Evolutionary conservation across 2,888 invertebrate species (phyloP).

Genomic region (Onchidella celtica): DNA sequence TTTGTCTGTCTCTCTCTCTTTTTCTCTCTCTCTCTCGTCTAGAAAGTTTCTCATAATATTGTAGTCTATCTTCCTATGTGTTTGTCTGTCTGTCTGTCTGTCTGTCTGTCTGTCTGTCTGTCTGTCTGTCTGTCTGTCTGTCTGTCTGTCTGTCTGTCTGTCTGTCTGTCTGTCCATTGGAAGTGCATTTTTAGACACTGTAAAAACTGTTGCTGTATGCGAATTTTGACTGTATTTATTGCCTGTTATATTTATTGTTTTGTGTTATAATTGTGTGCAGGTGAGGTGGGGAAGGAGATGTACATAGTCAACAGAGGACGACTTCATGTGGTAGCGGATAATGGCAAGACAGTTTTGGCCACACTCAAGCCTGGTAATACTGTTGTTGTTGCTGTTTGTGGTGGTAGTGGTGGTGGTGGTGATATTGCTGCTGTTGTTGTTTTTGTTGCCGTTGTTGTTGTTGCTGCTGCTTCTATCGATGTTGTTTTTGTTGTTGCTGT

Average conservation of each 20-base stretch:
- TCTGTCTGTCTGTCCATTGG: constrained; percentile 14
- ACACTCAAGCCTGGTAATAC: constrained; percentile 92
- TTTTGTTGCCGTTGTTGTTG: no score
- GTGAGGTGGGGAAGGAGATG: constrained; percentile 99
- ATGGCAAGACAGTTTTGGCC: constrained; percentile 96
- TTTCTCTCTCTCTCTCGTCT: background rate
- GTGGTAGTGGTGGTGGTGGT: no score
- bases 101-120: constrained; percentile 26
- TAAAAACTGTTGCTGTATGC: no score
- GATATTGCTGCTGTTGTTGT: no score
- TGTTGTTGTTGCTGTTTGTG: no score
- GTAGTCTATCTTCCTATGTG: no score
- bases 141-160: constrained; percentile 21
- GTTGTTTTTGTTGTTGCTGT: no score
- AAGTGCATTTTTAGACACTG: background rate
- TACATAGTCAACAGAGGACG: constrained; percentile 98
- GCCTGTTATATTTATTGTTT: no score
- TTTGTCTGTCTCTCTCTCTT: background rate
- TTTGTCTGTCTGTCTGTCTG: background rate
- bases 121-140: background rate
- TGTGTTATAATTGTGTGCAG: constrained; percentile 82
- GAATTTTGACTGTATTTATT: no score
- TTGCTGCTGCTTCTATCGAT: no score
- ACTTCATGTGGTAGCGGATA: constrained; percentile 85
- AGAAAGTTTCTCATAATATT: no score